These are phyloP conservation scores for Nowickia ferox DNA, from an alignment of 2,888 invertebrate species.

Conservation along the genomic window DNA sequence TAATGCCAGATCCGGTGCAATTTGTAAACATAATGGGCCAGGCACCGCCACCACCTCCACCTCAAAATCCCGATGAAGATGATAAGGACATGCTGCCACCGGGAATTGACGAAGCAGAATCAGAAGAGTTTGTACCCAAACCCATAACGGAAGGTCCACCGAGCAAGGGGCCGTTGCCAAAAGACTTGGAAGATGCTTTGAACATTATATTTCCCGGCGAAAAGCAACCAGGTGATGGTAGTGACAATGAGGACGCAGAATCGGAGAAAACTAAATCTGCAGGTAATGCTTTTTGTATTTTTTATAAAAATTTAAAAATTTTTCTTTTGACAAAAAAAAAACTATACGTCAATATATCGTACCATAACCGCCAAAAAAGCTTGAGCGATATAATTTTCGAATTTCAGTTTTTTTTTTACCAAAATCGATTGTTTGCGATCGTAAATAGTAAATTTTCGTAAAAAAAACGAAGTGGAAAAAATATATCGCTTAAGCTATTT, in stretches of 20 bases:
- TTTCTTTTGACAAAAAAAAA: too few species aligned
- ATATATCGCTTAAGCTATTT: too few species aligned
- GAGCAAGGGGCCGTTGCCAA: constrained; percentile 84
- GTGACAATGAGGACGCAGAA: constrained; percentile 74
- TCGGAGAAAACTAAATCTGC: constrained; percentile 72
- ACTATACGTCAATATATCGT: too few species aligned
- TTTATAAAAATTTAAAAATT: too few species aligned
- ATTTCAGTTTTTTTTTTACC: too few species aligned
- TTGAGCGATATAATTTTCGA: too few species aligned
- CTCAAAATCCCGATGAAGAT: constrained; percentile 76
- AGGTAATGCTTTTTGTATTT: constrained; percentile 59
- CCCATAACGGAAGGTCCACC: constrained; percentile 83
- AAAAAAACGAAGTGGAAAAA: too few species aligned
- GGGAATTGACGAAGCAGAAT: constrained; percentile 82
- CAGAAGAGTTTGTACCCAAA: constrained; percentile 83
- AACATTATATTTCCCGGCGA: constrained; percentile 86
- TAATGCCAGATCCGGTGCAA: constrained; percentile 83
- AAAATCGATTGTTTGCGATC: too few species aligned
- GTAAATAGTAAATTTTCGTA: too few species aligned
- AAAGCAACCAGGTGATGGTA: constrained; percentile 78
- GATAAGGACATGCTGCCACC: constrained; percentile 82
- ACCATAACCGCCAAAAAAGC: too few species aligned
- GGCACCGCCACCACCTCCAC: constrained; percentile 82
- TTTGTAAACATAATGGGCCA: constrained; percentile 82
- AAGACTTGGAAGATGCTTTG: constrained; percentile 86